These are phyloP conservation scores for Hemichromis elongatus DNA, from an alignment of 2,113 vertebrate species.

Conservation along the genomic window DNA sequence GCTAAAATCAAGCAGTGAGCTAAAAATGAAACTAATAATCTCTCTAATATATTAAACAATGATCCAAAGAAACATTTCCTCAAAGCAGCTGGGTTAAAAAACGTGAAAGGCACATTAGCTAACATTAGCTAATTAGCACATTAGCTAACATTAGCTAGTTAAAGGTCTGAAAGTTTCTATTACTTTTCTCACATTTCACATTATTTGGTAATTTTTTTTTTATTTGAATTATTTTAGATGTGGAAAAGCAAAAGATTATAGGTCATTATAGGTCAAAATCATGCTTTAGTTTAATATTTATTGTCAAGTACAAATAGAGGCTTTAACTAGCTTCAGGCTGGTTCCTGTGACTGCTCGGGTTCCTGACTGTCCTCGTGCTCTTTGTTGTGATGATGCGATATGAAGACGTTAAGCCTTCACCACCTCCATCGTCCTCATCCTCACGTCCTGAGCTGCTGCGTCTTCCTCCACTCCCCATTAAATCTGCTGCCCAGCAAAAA, in stretches of 20 bases:
- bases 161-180: rapidly evolving
- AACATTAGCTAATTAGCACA: too few species aligned
- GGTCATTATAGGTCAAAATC: not conserved
- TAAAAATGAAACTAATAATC: not conserved
- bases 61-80: not conserved
- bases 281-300: not conserved
- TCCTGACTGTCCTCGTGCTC: not conserved
- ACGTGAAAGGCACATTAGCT: not conserved
- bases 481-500: conserved; percentile 4
- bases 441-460: not conserved
- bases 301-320: not conserved
- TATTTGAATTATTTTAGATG: not conserved
- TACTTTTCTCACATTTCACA: not conserved
- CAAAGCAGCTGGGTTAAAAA: not conserved
- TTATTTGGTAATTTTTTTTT: rapidly evolving
- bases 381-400: not conserved
- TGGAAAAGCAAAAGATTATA: not conserved
- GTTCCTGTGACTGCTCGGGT: rapidly evolving
- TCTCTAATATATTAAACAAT: not conserved
- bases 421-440: not conserved
- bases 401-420: not conserved
- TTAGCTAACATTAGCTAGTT: not conserved
- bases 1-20: not conserved
- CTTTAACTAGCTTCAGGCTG: not conserved
- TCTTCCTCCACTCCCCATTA: not conserved